Base-by-base conservation (phyloP, 2,797 vertebrate species). In the Hypotaenidia okinawae region DNA sequence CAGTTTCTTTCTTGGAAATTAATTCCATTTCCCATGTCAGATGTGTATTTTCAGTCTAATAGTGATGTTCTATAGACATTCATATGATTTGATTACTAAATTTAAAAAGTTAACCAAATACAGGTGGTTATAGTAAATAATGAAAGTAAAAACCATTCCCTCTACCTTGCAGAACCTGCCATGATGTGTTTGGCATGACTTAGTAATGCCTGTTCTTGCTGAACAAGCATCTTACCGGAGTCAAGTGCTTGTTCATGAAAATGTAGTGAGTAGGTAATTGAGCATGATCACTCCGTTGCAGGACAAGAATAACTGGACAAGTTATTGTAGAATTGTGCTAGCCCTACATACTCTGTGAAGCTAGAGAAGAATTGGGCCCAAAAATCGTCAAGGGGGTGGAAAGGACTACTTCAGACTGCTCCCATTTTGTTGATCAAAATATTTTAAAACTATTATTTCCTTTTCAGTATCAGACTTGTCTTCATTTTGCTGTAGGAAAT, bases 201-300 rank as follows among this genome's bases (percentile, higher is more conserved):
- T 68, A 80, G 72, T 83, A 67, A 84, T 68, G 55, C 70, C n/a
- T 0, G 0, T 57, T 86, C 63, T 78, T 90, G 90, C 84, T 87
- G 61, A 95, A 68, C 84, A 79, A 80, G 92, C 68, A 57, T 77
- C 63, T 93, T 92, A 6, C 43, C 74, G 75, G 78, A 85, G 67
- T 57, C 43, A 33, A 87, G 82, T 4, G 0, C 75, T 95, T 82
- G 57, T 68, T 87, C 30, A 16, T 61, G 84, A 45, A 82, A 84
- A 1, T 74, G 63, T 52, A 19, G 39, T 18, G 22, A 67, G 77
- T 67, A 84, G 84, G 63, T 87, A 73, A 70, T 90, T 87, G 1
- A 5, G 27, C 75, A 1, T 73, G 25, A 84, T 82, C 25, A 9
- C 39, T 59, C n/a, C 11, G 7, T 69, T 63, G 77, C 88, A 87